Evolutionary conservation across 2,888 invertebrate genomes (phyloP).

Genomic region (Operophtera brumata): DNA sequence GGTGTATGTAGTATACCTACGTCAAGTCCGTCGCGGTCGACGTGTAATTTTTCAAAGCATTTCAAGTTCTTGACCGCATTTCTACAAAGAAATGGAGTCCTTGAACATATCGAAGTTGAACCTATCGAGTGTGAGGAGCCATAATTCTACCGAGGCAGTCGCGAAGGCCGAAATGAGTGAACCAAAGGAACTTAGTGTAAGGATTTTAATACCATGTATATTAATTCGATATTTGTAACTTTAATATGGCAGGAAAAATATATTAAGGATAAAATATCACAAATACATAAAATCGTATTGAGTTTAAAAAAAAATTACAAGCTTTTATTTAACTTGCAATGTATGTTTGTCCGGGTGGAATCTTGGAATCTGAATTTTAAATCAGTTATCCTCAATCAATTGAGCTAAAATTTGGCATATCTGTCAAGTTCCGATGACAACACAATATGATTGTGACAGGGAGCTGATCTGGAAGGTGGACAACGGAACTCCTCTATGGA

Average conservation of each 20-base stretch:
- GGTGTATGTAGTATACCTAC: no score
- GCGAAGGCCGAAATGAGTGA: conserved; percentile 52
- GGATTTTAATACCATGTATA: conserved; percentile 32
- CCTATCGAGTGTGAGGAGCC: conserved; percentile 64
- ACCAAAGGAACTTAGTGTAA: conserved; percentile 59
- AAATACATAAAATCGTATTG: no score
- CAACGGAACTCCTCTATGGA: no score
- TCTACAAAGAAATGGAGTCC: conserved; percentile 61
- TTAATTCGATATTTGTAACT: not conserved
- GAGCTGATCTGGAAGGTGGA: no score
- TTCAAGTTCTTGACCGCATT: conserved; percentile 45
- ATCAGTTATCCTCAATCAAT: no score
- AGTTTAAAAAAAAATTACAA: not conserved
- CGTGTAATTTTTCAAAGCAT: conserved; percentile 60
- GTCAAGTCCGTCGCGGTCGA: conserved; percentile 60
- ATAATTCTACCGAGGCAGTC: conserved; percentile 49
- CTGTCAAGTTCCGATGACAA: no score
- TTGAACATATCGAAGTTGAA: conserved; percentile 72
- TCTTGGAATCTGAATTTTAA: no score
- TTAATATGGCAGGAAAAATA: not conserved
- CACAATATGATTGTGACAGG: no score
- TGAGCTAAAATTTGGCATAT: no score
- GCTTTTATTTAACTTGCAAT: no score
- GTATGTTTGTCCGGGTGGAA: no score
- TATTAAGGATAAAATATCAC: not conserved